These are phyloP conservation scores for Pangasius macronema DNA, from an alignment of 2,797 vertebrate genomes.

Conservation along the genomic window DNA sequence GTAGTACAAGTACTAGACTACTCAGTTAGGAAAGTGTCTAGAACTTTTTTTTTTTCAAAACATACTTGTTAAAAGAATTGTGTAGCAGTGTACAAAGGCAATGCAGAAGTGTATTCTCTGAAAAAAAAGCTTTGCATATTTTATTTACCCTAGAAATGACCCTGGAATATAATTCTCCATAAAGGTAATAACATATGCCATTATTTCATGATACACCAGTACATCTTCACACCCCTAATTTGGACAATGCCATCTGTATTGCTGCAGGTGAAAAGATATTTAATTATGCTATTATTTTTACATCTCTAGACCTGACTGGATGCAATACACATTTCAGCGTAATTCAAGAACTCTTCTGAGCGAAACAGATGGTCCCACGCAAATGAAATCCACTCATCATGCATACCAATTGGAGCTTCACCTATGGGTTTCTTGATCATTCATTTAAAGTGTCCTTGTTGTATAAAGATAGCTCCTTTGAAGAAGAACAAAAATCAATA, in stretches of 20 bases:
- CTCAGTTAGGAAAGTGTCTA: neutral
- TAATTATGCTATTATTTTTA: slow-evolving; percentile 11
- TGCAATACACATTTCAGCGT: neutral
- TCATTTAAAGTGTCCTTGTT: slow-evolving; percentile 4
- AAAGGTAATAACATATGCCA: neutral
- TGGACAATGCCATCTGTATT: neutral
- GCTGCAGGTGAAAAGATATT: neutral
- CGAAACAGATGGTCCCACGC: slow-evolving; percentile 28
- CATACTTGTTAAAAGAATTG: neutral
- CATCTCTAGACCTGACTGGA: neutral
- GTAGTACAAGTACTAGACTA: neutral
- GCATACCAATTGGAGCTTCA: slow-evolving; percentile 16
- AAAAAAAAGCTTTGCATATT: neutral
- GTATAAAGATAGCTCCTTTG: neutral
- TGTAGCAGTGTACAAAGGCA: too few relatives aligned
- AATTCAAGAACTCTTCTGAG: slow-evolving; percentile 31
- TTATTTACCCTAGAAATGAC: neutral
- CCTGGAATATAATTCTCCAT: too few relatives aligned
- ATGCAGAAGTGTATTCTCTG: neutral
- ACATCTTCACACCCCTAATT: neutral
- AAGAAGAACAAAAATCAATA: neutral
- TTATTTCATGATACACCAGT: slow-evolving; percentile 1
- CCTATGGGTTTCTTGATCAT: slow-evolving; percentile 20
- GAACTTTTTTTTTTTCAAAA: neutral
- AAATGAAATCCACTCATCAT: slow-evolving; percentile 23